Conservation (phyloP, 2,797 vertebrate genomes). For the Cuniculus paca region DNA sequence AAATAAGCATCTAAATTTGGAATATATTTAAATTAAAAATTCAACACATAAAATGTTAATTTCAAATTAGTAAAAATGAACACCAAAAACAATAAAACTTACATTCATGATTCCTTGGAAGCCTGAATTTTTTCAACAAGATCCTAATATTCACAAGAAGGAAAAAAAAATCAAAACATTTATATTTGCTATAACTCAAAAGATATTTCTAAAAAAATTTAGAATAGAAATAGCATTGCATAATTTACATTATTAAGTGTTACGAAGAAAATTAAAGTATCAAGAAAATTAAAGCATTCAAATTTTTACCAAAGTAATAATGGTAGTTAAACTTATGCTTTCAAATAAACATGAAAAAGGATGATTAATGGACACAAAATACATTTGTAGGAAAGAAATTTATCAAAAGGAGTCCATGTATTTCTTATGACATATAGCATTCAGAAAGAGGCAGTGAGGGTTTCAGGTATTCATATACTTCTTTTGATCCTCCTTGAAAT, state of each 20-base stretch:
- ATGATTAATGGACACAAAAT: conserved; percentile 5
- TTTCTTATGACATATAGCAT: background rate
- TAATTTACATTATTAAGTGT: background rate
- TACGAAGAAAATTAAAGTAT: conserved; percentile 29
- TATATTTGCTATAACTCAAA: conserved; percentile 53
- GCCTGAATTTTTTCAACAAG: conserved; percentile 90
- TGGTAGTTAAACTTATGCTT: background rate
- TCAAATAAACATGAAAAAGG: background rate
- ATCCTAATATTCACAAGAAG: conserved; percentile 84
- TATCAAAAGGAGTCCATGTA: background rate
- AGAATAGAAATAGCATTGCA: background rate
- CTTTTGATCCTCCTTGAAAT: background rate
- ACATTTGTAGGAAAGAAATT: background rate
- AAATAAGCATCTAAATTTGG: conserved; percentile 20
- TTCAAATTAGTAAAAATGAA: conserved; percentile 48
- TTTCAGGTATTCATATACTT: background rate
- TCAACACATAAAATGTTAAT: background rate
- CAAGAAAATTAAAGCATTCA: background rate
- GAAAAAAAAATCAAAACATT: conserved; percentile 64
- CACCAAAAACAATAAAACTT: conserved; percentile 79
- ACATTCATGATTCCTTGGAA: conserved; percentile 92
- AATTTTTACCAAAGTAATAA: conserved; percentile 26
- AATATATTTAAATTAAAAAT: conserved; percentile 40
- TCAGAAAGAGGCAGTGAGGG: background rate
- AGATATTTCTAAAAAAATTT: background rate